Base-by-base conservation (phyloP, 2,888 invertebrate genomes). In the Polydrusus tereticollis region DNA sequence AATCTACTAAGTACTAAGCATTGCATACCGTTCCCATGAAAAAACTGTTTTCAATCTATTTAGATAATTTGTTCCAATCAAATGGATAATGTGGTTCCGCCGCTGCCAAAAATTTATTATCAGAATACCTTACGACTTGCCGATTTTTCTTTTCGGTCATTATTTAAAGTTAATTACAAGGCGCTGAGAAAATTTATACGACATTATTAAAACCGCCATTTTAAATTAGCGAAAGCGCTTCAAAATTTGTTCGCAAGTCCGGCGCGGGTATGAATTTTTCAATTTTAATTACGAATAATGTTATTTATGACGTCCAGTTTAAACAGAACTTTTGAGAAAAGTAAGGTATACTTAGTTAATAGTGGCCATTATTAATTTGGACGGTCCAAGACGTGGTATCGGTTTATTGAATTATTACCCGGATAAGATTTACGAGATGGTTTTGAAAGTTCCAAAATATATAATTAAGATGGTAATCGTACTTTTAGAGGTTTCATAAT, bases 341-440 rank as follows among this genome's bases (percentile, higher is more conserved):
- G 55, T 62, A 60, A 50, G 47, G 41, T 41, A 41, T 62, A 69
- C 68, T 69, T 69, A 62, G 68, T 69, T 69, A 69, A 69, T 69
- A 69, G 23, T 8, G 52, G 55, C 68, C 52, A 50, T 69, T 69
- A 69, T 69, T 69, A 69, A 69, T 55, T 69, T 69, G 47, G 23
- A 69, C 68, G 38, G 60, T 26, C 62, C 41, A 38, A 14, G 18
- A 41, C 47, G 47, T 5, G 58, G 47, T 47, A 45, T 21, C 33
- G 7, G 8, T 57, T 66, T 57, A 33, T 12, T 45, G 29, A 66
- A 58, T 33, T 43, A 45, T 66, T 45, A 29, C 33, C 21, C 57
- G 10, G 23, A 20, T n/a, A 67, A 67, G 62, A 67, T 67, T 67
- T 67, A 67, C 50, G 67, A 50, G 58, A 67, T 36, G 67, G 45